These are phyloP conservation scores for Butorides virescens DNA, from an alignment of 2,113 vertebrate species.

Conservation along the genomic window DNA sequence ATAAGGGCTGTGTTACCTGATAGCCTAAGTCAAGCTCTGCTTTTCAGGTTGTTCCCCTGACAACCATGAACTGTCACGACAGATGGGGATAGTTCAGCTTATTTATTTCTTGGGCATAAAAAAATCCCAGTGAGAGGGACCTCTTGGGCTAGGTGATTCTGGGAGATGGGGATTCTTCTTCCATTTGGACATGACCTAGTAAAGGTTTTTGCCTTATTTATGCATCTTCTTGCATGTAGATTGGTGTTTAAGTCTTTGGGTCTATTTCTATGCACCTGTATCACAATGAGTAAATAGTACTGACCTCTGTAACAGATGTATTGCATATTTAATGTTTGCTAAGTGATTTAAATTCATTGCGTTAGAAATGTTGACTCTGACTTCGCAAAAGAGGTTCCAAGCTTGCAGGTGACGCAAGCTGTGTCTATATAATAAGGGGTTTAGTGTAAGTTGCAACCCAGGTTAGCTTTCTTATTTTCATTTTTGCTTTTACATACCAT, in stretches of 20 bases:
- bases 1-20: not conserved
- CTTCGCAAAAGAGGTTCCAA: not conserved
- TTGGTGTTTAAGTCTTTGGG: not conserved
- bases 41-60: conserved; percentile 19
- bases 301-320: conserved; percentile 20
- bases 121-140: not conserved
- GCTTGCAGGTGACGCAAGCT: not conserved
- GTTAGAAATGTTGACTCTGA: not conserved
- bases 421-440: not conserved
- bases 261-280: not conserved
- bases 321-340: conserved; percentile 24
- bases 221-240: not conserved
- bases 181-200: not conserved
- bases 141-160: not conserved
- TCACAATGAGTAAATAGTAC: conserved; percentile 13
- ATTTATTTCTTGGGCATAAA: not conserved
- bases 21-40: not conserved
- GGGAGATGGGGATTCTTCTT: not conserved
- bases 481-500: not conserved
- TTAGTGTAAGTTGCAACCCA: not conserved
- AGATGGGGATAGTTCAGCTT: not conserved
- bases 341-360: conserved; percentile 2
- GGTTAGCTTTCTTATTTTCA: not conserved
- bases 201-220: not conserved
- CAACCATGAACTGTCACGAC: not conserved